Conservation (phyloP, 2,113 vertebrate genomes). For the Ageneiosus marmoratus region DNA sequence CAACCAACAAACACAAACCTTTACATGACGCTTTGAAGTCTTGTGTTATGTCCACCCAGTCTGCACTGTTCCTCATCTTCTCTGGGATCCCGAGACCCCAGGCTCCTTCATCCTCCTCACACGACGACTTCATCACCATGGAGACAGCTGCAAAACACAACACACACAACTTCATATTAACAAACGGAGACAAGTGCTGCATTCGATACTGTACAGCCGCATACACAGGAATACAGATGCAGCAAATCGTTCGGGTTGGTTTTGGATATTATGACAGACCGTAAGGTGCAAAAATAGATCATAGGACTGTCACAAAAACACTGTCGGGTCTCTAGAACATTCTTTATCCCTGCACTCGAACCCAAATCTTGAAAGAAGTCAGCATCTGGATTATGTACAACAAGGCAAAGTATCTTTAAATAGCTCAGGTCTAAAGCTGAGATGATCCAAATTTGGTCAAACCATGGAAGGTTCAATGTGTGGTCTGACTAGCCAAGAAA, state of each 20-base stretch:
- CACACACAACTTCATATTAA: neutral
- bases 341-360: neutral
- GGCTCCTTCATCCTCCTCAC: conserved; percentile 93
- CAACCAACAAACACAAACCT: conserved; percentile 75
- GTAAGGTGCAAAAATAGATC: neutral
- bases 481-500: neutral
- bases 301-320: neutral
- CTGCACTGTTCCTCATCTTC: conserved; percentile 89
- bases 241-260: neutral
- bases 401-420: conserved; percentile 12
- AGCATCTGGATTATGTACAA: neutral
- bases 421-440: conserved; percentile 10
- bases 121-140: conserved; percentile 95
- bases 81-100: conserved; percentile 91
- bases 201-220: neutral
- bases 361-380: neutral
- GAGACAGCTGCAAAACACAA: conserved; percentile 60
- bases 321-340: neutral
- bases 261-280: neutral
- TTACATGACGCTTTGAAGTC: conserved; percentile 95
- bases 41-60: conserved; percentile 94
- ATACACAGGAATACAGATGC: no score
- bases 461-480: neutral
- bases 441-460: conserved; percentile 24
- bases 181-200: neutral